Conservation (phyloP, 2,797 vertebrate genomes). For the Sebastes taczanowskii region DNA sequence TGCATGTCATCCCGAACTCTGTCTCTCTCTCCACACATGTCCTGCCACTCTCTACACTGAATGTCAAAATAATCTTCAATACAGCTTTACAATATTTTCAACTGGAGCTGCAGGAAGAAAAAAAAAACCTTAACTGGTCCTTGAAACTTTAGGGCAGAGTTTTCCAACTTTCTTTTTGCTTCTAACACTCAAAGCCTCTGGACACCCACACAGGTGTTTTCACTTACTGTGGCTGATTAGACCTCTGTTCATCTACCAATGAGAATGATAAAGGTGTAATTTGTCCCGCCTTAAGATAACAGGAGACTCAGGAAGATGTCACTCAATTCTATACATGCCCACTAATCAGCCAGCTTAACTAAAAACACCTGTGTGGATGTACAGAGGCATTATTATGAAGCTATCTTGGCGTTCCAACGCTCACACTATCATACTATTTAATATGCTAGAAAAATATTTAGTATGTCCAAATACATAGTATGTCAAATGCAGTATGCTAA, state of each 20-base stretch:
- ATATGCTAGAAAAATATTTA: too few relatives aligned
- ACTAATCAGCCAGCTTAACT: neutral
- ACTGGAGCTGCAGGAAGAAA: neutral
- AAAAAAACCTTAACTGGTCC: neutral
- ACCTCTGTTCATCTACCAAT: too few relatives aligned
- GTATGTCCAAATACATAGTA: too few relatives aligned
- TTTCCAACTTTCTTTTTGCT: neutral
- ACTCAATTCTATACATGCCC: too few relatives aligned
- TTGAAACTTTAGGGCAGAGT: neutral
- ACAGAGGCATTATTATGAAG: neutral
- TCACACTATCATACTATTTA: too few relatives aligned
- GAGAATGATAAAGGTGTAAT: too few relatives aligned
- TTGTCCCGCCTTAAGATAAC: too few relatives aligned
- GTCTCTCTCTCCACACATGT: neutral
- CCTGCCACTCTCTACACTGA: neutral
- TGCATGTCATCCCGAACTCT: neutral
- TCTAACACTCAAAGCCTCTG: too few relatives aligned
- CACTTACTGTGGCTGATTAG: too few relatives aligned
- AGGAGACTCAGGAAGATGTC: neutral
- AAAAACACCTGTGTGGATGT: neutral
- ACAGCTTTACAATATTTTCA: neutral
- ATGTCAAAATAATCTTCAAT: neutral
- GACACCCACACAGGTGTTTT: too few relatives aligned
- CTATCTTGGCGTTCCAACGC: neutral
- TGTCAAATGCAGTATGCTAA: too few relatives aligned